Evolutionary conservation across 2,888 invertebrate genomes (phyloP).

Genomic region (Cephus pygmeus): DNA sequence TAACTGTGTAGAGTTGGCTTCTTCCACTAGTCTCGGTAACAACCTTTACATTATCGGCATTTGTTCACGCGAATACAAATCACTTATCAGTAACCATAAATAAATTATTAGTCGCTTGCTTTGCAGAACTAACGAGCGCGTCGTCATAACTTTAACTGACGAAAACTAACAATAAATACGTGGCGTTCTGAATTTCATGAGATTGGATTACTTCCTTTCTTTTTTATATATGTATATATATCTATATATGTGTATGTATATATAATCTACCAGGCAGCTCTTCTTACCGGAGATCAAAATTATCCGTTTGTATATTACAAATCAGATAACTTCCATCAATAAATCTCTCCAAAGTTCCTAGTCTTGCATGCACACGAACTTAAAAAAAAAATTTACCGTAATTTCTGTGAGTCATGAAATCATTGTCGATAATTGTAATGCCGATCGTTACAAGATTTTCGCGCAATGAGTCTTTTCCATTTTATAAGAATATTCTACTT

Average conservation of each 20-base stretch:
- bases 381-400: background rate
- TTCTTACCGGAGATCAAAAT: background rate
- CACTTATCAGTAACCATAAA: background rate
- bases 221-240: background rate
- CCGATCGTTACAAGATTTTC: background rate
- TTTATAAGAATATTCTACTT: background rate
- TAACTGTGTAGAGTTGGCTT: too few species aligned
- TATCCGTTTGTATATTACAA: background rate
- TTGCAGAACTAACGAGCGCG: background rate
- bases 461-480: background rate
- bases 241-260: background rate
- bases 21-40: background rate
- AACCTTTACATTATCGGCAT: background rate
- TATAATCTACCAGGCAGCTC: background rate
- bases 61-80: background rate
- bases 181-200: background rate
- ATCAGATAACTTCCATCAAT: background rate
- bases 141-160: background rate
- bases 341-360: background rate
- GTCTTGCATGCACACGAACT: background rate
- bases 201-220: conserved; percentile 1
- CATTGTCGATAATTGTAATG: background rate
- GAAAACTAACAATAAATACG: conserved; percentile 7
- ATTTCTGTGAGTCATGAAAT: background rate
- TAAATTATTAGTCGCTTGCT: background rate